Percentiles rank a stretch among this genome's conserved stretches.
Evolutionary conservation across 2,797 vertebrate species (phyloP).

Genomic region (Poecilia picta): DNA sequence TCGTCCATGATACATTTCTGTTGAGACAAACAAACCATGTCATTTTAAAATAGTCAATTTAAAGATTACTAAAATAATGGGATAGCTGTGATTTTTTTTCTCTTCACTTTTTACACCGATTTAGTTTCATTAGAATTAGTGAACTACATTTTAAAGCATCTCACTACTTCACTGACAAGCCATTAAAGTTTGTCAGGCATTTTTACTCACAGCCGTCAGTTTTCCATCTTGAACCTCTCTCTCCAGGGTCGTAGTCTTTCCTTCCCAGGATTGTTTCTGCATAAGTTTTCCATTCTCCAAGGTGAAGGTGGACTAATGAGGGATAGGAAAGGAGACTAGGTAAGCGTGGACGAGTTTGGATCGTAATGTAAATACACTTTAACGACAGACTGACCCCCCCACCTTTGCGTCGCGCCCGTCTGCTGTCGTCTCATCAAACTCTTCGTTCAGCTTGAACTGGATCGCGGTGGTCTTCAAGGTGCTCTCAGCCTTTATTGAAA

Average conservation of each 20-base stretch:
- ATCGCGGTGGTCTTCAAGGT: constrained; percentile 78
- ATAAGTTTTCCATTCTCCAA: constrained; percentile 86
- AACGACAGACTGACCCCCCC: constrained; percentile 16
- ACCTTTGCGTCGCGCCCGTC: constrained; percentile 84
- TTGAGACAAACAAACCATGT: constrained; percentile 22
- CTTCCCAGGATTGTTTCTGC: constrained; percentile 93
- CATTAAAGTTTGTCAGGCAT: background rate
- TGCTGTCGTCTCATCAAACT: constrained; percentile 83
- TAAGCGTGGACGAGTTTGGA: background rate
- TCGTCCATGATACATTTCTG: constrained; percentile 90
- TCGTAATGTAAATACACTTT: background rate
- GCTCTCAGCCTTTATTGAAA: constrained; percentile 75
- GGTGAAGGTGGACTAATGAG: constrained; percentile 83
- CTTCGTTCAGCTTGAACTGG: constrained; percentile 78
- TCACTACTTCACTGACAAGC: background rate
- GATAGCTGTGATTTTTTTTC: background rate
- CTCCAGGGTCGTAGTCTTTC: constrained; percentile 87
- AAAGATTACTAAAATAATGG: background rate
- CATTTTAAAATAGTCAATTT: background rate
- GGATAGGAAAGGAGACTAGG: too few relatives aligned
- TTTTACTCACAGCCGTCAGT: constrained; percentile 87
- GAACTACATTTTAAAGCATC: background rate
- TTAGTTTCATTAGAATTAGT: background rate
- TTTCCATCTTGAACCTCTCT: constrained; percentile 88
- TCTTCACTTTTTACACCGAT: too few relatives aligned